Conservation (phyloP, 2,888 invertebrate species). For the Drosophila koepferae region DNA sequence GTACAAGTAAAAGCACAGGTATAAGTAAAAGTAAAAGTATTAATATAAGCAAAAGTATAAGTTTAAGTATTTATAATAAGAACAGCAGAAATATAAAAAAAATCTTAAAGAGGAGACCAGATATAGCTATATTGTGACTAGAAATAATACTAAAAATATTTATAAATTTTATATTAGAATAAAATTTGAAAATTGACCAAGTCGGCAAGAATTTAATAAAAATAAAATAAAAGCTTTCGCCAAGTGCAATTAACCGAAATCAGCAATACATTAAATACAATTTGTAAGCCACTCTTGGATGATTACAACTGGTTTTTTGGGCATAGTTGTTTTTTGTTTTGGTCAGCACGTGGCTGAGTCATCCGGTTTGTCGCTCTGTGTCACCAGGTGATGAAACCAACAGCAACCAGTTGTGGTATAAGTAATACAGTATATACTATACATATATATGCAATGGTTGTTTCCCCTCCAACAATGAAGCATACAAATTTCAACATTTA, state of each 20-base stretch:
- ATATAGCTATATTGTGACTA: too few species aligned
- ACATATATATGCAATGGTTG: background rate
- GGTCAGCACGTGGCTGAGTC: conserved; percentile 35
- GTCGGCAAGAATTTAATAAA: background rate
- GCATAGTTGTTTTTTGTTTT: background rate
- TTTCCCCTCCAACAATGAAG: background rate
- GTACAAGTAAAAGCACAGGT: background rate
- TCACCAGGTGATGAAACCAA: conserved; percentile 63
- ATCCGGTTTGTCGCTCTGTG: conserved; percentile 39
- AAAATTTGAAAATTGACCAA: background rate
- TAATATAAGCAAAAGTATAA: background rate
- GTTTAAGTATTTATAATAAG: background rate
- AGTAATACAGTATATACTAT: background rate
- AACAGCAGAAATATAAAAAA: background rate
- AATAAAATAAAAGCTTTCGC: conserved; percentile 10
- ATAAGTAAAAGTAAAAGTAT: background rate
- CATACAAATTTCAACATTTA: conserved; percentile 52
- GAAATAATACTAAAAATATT: too few species aligned
- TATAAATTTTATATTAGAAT: too few species aligned
- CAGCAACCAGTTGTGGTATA: conserved; percentile 9
- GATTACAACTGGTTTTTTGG: conserved; percentile 38
- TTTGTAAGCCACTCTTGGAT: conserved; percentile 16
- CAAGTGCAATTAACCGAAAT: conserved; percentile 2
- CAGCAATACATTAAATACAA: conserved; percentile 11
- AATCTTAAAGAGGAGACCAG: too few species aligned